phyloP scores from a whole-genome alignment of 2,113 vertebrate genomes.

The Ondatra zibethicus region DNA sequence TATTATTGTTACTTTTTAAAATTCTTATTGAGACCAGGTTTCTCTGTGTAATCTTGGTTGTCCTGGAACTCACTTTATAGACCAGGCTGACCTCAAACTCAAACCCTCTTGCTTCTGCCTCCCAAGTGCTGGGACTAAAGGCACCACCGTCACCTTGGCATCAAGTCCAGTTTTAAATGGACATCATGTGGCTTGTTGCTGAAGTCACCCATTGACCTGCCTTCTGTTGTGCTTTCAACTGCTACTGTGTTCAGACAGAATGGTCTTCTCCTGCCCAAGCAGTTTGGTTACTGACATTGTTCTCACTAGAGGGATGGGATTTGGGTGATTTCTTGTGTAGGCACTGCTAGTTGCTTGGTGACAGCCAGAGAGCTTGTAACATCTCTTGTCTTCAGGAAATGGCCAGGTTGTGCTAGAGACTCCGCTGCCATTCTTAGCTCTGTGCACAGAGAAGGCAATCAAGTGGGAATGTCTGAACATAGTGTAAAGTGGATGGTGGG shows the following conservation, averaged over 20 bases:
- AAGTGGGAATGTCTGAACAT: neutral
- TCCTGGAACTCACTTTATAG: neutral
- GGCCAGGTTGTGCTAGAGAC: neutral
- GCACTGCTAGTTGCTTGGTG: neutral
- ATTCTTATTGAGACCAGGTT: neutral
- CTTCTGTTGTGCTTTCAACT: conserved; percentile 17
- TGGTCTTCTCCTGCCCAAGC: neutral
- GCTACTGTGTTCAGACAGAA: neutral
- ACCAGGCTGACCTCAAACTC: neutral
- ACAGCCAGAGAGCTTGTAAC: neutral
- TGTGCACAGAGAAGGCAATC: neutral
- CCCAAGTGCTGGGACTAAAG: neutral
- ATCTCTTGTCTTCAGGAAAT: neutral
- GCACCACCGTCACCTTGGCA: neutral
- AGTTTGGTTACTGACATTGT: neutral
- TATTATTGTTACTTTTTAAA: neutral
- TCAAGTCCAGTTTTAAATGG: neutral
- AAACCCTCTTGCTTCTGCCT: neutral
- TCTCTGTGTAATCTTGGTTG: neutral
- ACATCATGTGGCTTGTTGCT: neutral
- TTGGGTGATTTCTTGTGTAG: conserved; percentile 8
- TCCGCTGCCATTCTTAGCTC: neutral
- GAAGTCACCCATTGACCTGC: neutral
- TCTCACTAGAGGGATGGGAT: neutral
- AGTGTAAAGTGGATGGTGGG: conserved; percentile 26